These are phyloP conservation scores for Quadroppia sp. DNA, from an alignment of 2,888 invertebrate genomes.

Conservation along the genomic window DNA sequence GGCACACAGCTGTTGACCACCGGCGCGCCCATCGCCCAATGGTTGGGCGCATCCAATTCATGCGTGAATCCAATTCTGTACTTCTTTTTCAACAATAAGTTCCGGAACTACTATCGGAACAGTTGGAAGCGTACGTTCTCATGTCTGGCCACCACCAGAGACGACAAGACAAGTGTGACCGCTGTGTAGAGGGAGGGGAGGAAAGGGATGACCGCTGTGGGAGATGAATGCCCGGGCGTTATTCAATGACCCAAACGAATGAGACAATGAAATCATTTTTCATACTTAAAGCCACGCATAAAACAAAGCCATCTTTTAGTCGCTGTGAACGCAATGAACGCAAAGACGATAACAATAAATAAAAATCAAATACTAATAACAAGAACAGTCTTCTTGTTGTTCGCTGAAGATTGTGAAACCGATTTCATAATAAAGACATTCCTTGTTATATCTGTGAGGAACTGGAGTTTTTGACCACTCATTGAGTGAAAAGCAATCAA, in stretches of 20 bases:
- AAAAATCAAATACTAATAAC: background rate
- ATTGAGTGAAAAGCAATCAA: too few species aligned
- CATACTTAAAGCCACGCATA: too few species aligned
- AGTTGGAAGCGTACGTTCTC: slow-evolving; percentile 37
- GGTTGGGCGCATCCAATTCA: slow-evolving; percentile 81
- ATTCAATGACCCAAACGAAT: background rate
- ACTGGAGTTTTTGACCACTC: too few species aligned
- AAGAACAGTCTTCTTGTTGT: too few species aligned
- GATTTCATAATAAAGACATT: too few species aligned
- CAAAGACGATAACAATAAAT: background rate
- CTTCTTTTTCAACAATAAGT: slow-evolving; percentile 92
- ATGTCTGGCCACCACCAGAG: slow-evolving; percentile 22
- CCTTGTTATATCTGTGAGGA: too few species aligned
- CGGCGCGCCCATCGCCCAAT: slow-evolving; percentile 77
- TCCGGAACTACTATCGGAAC: slow-evolving; percentile 57
- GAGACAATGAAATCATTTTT: background rate
- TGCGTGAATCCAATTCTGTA: slow-evolving; percentile 93
- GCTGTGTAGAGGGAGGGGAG: too few species aligned
- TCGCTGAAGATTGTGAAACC: too few species aligned
- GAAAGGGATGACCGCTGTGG: too few species aligned
- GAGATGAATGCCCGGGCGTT: background rate
- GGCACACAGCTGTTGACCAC: slow-evolving; percentile 45
- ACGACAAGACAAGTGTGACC: slow-evolving; percentile 31
- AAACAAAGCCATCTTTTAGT: background rate
- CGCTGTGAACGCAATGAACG: background rate